phyloP scores from a whole-genome alignment of 1,140 invertebrate species.

The Antheraea pernyi region DNA sequence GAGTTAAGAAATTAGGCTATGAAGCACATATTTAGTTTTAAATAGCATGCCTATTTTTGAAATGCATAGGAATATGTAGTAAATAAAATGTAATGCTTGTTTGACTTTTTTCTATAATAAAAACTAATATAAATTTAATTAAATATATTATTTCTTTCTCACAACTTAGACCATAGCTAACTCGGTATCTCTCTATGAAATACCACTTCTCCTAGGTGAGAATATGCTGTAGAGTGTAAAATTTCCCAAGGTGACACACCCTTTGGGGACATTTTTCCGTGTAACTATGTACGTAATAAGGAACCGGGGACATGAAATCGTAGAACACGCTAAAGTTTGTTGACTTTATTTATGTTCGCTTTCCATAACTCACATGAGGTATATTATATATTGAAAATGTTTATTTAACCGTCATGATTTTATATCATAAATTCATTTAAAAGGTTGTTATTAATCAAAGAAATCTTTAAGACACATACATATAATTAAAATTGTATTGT shows the following conservation, averaged over 20 bases:
- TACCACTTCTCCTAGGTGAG: constrained; percentile 58
- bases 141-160: no score
- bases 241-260: constrained; percentile 69
- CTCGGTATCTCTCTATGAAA: constrained; percentile 56
- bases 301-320: constrained; percentile 28
- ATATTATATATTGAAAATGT: not conserved
- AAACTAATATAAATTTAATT: no score
- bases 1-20: no score
- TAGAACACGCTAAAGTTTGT: not conserved
- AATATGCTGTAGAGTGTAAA: constrained; percentile 73
- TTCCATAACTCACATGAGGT: not conserved
- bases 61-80: no score
- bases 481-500: no score
- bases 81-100: no score
- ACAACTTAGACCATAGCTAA: constrained; percentile 12
- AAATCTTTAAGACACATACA: no score
- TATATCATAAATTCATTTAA: no score
- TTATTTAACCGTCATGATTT: not conserved
- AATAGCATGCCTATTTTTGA: no score
- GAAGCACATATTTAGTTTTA: no score
- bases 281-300: constrained; percentile 62
- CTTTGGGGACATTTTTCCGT: constrained; percentile 53
- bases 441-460: no score
- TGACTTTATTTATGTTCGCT: not conserved
- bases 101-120: no score